A percentile compares a stretch with the other conserved stretches of the same genome.
Conservation (phyloP, 2,797 vertebrate genomes). For the Trachops cirrhosus region DNA sequence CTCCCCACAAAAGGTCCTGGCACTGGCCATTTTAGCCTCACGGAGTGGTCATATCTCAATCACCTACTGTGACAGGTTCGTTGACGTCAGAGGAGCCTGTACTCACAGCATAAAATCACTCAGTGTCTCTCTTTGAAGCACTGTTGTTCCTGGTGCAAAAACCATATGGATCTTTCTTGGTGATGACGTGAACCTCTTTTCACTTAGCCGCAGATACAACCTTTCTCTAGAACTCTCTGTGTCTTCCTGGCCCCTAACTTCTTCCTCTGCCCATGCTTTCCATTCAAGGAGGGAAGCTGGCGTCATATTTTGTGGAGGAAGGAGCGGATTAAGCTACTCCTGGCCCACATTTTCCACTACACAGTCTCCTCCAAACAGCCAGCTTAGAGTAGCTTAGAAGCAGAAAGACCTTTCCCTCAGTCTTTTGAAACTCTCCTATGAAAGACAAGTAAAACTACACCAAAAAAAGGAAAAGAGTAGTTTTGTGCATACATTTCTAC, state of each 20-base stretch:
- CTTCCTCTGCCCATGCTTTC: neutral
- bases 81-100: neutral
- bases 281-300: neutral
- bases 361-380: neutral
- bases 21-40: neutral
- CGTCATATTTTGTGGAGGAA: neutral
- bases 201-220: neutral
- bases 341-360: neutral
- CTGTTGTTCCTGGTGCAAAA: neutral
- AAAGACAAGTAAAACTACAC: conserved; percentile 32
- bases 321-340: neutral
- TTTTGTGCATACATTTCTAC: conserved; percentile 49
- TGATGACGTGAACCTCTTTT: neutral
- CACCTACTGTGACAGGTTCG: neutral
- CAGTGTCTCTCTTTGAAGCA: neutral
- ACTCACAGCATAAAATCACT: neutral
- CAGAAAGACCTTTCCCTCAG: neutral
- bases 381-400: neutral
- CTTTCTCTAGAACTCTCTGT: neutral
- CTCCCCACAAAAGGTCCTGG: no score
- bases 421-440: conserved; percentile 37
- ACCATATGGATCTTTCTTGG: neutral
- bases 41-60: rapidly evolving
- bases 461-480: neutral
- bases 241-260: neutral